Conservation (phyloP, 2,888 invertebrate species). For the Ditylenchus weischeri region DNA sequence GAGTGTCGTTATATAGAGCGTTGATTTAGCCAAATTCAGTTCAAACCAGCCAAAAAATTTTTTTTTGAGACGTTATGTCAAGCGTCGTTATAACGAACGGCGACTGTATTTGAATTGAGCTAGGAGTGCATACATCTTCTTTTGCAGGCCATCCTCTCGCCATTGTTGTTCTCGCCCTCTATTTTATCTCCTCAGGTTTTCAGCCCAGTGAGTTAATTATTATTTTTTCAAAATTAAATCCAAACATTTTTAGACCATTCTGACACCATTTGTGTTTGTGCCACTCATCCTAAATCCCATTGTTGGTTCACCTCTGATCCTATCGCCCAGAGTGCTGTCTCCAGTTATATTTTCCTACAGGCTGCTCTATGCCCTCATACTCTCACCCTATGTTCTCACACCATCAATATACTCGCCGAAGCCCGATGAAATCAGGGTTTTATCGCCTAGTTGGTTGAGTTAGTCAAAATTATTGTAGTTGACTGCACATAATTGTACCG, state of each 20-base stretch:
- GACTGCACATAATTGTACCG: neutral
- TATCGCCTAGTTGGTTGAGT: slow-evolving; percentile 49
- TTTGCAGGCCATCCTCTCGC: slow-evolving; percentile 10
- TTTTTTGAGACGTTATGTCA: too few relatives aligned
- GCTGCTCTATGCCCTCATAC: slow-evolving; percentile 46
- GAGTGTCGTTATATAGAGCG: too few relatives aligned
- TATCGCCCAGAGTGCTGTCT: slow-evolving; percentile 38
- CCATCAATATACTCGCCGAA: slow-evolving; percentile 47
- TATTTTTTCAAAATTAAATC: neutral
- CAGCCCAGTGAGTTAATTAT: slow-evolving; percentile 1
- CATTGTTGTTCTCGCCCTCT: slow-evolving; percentile 22
- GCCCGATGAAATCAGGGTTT: slow-evolving; percentile 45
- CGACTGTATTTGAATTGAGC: too few relatives aligned
- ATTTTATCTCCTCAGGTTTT: slow-evolving; percentile 35
- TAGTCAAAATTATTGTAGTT: slow-evolving; percentile 24
- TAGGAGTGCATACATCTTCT: too few relatives aligned
- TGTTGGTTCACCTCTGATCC: slow-evolving; percentile 34
- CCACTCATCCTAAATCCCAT: slow-evolving; percentile 18
- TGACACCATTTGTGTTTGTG: slow-evolving; percentile 12
- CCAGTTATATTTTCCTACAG: slow-evolving; percentile 52
- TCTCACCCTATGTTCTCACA: slow-evolving; percentile 50
- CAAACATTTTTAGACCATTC: slow-evolving; percentile 4
- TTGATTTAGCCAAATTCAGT: too few relatives aligned
- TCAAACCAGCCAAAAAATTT: too few relatives aligned
- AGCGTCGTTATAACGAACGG: too few relatives aligned